Evolutionary conservation across 2,888 invertebrate genomes (phyloP).

Genomic region (Rambutsinella grinnellia): DNA sequence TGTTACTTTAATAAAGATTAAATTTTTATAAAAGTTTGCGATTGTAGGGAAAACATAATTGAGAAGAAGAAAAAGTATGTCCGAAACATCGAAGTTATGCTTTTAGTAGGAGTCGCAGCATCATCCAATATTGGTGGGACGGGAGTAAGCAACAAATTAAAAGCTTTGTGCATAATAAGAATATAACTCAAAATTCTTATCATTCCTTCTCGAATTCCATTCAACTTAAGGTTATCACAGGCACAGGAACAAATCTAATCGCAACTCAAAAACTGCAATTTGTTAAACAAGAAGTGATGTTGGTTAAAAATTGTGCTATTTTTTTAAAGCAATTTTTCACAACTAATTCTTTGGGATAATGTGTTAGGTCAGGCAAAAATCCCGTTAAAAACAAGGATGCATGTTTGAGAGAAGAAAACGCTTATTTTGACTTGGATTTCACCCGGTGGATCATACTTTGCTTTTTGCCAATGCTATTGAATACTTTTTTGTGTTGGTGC

Average conservation of each 20-base stretch:
- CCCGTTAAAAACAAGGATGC: neutral
- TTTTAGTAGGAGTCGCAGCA: conserved; percentile 60
- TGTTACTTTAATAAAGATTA: neutral
- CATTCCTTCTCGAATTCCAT: no score
- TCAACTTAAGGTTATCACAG: conserved; percentile 46
- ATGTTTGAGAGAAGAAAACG: neutral
- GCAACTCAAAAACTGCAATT: neutral
- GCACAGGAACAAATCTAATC: conserved; percentile 45
- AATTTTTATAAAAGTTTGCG: neutral
- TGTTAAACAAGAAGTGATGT: no score
- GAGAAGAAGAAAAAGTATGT: conserved; percentile 42
- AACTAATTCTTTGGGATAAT: no score
- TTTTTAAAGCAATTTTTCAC: no score
- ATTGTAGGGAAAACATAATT: conserved; percentile 12
- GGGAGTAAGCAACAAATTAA: no score
- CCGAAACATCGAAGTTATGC: conserved; percentile 59
- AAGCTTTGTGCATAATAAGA: no score
- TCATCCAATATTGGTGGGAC: conserved; percentile 63
- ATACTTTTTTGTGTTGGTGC: conserved; percentile 47
- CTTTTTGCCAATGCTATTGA: conserved; percentile 58
- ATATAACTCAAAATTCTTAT: no score
- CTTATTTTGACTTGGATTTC: conserved; percentile 56
- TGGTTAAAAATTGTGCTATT: no score
- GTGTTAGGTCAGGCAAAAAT: no score
- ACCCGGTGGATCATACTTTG: conserved; percentile 61